phyloP scores from a whole-genome alignment of 2,888 invertebrate species.

The Drosophila anceps region DNA sequence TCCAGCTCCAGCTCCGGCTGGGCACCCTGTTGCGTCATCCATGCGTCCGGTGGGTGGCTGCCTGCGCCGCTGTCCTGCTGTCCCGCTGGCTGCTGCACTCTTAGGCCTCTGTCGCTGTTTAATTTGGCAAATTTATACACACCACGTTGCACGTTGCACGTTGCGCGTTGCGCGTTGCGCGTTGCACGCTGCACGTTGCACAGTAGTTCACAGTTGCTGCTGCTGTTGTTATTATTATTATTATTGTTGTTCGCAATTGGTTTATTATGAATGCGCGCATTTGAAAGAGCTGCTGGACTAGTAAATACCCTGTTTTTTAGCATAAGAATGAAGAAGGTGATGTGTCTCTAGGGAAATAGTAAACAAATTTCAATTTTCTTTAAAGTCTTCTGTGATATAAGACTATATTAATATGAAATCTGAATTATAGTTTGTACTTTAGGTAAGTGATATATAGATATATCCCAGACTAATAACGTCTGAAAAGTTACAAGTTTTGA shows the following conservation, averaged over 20 bases:
- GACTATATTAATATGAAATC: too few species aligned
- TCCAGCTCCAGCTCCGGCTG: conserved; percentile 7
- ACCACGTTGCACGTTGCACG: conserved; percentile 62
- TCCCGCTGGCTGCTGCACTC: conserved; percentile 24
- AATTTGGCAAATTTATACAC: conserved; percentile 83
- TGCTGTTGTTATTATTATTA: conserved; percentile 30
- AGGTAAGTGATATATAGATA: too few species aligned
- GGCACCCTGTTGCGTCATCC: conserved; percentile 83
- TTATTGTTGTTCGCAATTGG: conserved; percentile 48
- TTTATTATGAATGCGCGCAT: conserved; percentile 29
- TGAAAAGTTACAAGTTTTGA: too few species aligned
- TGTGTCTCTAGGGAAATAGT: background rate
- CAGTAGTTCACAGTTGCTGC: conserved; percentile 67
- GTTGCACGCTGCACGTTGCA: conserved; percentile 63
- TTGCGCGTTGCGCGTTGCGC: conserved; percentile 64
- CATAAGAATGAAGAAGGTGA: background rate
- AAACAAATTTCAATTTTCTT: background rate
- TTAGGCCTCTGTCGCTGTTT: conserved; percentile 70
- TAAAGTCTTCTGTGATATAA: too few species aligned
- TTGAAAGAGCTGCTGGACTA: background rate
- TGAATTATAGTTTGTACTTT: too few species aligned
- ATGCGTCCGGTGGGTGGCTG: conserved; percentile 77
- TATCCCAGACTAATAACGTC: too few species aligned
- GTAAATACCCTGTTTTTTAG: conserved; percentile 14
- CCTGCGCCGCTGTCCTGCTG: conserved; percentile 24